A percentile compares a stretch with the other conserved stretches of the same genome.
Evolutionary conservation across 2,113 vertebrate species (phyloP).

Genomic region (Psammodynastes pulverulentus): DNA sequence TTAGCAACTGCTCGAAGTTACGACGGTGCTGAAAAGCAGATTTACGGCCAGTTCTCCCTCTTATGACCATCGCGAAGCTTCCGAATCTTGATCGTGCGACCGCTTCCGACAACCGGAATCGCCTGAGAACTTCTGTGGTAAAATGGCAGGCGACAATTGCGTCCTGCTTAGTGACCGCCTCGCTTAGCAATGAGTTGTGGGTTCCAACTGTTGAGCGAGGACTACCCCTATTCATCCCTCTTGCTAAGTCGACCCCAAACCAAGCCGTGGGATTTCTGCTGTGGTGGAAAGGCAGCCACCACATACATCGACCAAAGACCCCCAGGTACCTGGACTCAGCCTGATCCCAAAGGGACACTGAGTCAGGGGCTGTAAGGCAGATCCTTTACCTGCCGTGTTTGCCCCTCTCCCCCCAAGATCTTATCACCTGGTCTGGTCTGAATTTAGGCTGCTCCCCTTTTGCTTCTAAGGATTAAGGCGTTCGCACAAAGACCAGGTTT

Average conservation of each 20-base stretch:
- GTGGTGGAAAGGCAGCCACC: neutral
- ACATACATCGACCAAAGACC: neutral
- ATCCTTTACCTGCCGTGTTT: fast-evolving
- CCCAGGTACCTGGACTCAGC: neutral
- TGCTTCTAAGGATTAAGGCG: neutral
- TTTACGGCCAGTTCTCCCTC: neutral
- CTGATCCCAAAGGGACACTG: neutral
- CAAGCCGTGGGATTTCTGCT: neutral
- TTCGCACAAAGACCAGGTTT: neutral
- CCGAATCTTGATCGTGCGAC: neutral
- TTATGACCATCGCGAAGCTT: neutral
- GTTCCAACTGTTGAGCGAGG: neutral
- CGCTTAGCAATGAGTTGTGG: neutral
- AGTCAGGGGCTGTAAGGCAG: neutral
- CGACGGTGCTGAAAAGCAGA: neutral
- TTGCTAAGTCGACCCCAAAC: neutral
- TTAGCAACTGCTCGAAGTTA: neutral
- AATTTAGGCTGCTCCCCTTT: neutral
- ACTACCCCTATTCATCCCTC: neutral
- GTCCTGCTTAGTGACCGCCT: neutral
- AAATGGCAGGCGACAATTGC: neutral
- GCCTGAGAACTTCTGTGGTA: neutral
- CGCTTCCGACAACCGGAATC: too few relatives aligned
- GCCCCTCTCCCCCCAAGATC: neutral
- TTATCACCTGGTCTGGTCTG: neutral